Evolutionary conservation across 2,797 vertebrate species (phyloP).

Genomic region (Vespertilio murinus): DNA sequence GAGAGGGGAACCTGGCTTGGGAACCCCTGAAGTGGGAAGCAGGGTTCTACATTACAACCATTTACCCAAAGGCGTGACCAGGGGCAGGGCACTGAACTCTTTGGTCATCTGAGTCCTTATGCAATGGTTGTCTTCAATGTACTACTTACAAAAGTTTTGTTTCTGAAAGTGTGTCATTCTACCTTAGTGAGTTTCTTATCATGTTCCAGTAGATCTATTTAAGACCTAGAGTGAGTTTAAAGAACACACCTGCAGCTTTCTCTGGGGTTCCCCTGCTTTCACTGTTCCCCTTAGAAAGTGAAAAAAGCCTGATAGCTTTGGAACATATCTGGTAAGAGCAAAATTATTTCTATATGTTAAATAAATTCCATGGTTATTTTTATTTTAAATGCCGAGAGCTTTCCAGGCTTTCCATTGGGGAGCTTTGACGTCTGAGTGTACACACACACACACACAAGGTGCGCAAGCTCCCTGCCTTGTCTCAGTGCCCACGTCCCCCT

Average conservation of each 20-base stretch:
- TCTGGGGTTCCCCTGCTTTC: not conserved
- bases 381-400: not conserved
- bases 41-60: not conserved
- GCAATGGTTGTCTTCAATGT: not conserved
- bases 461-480: not conserved
- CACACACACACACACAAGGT: not conserved
- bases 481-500: not conserved
- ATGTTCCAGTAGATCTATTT: not conserved
- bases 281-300: not conserved
- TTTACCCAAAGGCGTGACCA: not conserved
- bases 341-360: conserved; percentile 15
- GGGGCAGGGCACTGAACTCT: not conserved
- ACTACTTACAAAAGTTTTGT: not conserved
- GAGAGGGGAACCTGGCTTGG: fast-evolving
- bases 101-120: not conserved
- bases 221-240: not conserved
- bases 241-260: not conserved
- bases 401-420: not conserved
- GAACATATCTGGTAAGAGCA: not conserved
- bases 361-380: conserved; percentile 24
- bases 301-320: not conserved
- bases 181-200: not conserved
- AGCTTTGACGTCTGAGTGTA: not conserved
- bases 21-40: too few relatives aligned
- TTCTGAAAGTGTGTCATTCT: not conserved